Conservation (phyloP, 1,140 invertebrate genomes). For the Phocides pigmalion region DNA sequence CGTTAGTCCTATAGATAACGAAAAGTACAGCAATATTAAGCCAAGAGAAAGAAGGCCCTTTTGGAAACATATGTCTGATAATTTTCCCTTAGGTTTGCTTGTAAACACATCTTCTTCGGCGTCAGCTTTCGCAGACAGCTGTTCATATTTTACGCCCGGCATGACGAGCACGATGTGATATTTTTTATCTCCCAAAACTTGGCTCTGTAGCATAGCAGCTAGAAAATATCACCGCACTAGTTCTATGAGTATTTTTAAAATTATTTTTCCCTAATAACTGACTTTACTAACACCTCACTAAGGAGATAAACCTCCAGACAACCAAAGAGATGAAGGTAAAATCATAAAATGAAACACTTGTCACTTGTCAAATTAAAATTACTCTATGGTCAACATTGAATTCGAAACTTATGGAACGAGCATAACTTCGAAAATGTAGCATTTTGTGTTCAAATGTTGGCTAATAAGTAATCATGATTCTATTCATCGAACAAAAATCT, state of each 20-base stretch:
- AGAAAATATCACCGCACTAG: slow-evolving; percentile 1
- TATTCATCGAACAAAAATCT: too few relatives aligned
- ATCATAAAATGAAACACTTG: too few relatives aligned
- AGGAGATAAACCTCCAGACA: too few relatives aligned
- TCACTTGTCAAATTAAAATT: too few relatives aligned
- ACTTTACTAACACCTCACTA: not conserved
- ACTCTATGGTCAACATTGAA: too few relatives aligned
- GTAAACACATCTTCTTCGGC: slow-evolving; percentile 67
- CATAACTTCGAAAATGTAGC: too few relatives aligned
- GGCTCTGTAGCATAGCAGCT: slow-evolving; percentile 58
- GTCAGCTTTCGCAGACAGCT: slow-evolving; percentile 74
- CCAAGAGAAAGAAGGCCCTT: slow-evolving; percentile 69
- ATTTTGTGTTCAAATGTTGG: too few relatives aligned
- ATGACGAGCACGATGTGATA: slow-evolving; percentile 56
- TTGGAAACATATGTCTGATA: slow-evolving; percentile 68
- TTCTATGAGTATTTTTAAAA: not conserved
- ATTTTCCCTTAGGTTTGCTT: slow-evolving; percentile 64
- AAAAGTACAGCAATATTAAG: slow-evolving; percentile 92
- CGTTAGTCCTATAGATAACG: slow-evolving; percentile 96
- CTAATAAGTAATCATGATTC: too few relatives aligned
- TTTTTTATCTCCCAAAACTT: slow-evolving; percentile 31
- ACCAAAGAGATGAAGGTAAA: too few relatives aligned
- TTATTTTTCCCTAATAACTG: not conserved
- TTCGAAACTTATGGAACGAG: too few relatives aligned
- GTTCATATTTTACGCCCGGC: slow-evolving; percentile 77